Evolutionary conservation across 2,888 invertebrate genomes (phyloP), one percentile per base, ranked within the genome.

Genomic region (Pseudococcus viburni): DNA sequence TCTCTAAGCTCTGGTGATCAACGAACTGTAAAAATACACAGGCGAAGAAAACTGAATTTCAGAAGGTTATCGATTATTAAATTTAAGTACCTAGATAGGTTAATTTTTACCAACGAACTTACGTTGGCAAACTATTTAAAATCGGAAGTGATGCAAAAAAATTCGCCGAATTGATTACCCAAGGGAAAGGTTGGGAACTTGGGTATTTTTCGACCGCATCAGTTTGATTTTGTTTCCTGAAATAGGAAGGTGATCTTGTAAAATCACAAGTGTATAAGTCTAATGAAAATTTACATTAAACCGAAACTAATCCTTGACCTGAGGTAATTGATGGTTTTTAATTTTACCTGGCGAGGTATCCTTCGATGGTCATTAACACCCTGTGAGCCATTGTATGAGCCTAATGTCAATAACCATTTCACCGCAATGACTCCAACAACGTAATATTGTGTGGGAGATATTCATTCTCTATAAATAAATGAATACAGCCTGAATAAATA

Each of bases 221-320:
- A 33, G 26, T 15, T 12, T 33, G 11, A 33, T 33, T 33, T 33
- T 22, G 15, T 39, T 80, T 80, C 80, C 80, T 80, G 42, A 80
- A 42, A n/a, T 22, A 42, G n/a, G 80, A 80, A 80, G 80, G 80
- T 80, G 46, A 80, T 80, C 80, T 80, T 80, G 80, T 42, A 46
- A 80, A 80, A 42, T 80, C 80, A 42, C n/a, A 46, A 42, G 80
- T 80, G 68, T 73, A 73, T 73, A 15, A 33, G n/a, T 73, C 11
- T 80, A 80, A 80, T 80, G 42, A 42, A 80, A 80, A 46, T 42
- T 80, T 33, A 26, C 33, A 73, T 73, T 26, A 80, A 42, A 80
- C 80, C 80, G 39, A 80, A 73, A 73, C 68, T 80, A 80, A 80
- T 42, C 80, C 80, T 80, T 80, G 80, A 80, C 80, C 80, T 42